phyloP scores from a whole-genome alignment of 2,888 invertebrate species.

The Tetranychus piercei region DNA sequence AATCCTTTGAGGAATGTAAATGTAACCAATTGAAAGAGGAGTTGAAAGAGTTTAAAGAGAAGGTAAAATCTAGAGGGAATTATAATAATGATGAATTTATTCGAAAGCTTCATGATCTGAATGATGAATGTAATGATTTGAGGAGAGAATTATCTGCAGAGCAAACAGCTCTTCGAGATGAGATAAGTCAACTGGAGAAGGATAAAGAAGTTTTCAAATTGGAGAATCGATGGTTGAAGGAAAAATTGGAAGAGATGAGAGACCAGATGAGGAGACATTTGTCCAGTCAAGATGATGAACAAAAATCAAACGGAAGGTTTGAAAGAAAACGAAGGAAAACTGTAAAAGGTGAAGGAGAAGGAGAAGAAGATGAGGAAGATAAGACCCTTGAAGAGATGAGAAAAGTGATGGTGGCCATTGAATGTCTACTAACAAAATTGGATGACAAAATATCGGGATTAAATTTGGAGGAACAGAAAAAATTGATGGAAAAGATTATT shows the following conservation, averaged over 20 bases:
- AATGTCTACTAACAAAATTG: neutral
- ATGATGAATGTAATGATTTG: constrained; percentile 6
- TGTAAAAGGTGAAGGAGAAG: neutral
- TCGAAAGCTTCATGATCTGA: neutral
- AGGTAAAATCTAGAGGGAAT: neutral
- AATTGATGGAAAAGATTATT: neutral
- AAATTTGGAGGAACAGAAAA: neutral
- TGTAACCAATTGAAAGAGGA: neutral
- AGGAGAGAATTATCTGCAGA: neutral
- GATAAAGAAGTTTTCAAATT: neutral
- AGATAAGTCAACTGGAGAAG: neutral
- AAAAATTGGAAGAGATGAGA: neutral
- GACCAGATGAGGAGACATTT: neutral
- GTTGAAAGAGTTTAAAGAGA: neutral
- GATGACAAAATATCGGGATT: neutral
- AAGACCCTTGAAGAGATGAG: neutral
- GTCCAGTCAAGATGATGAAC: neutral
- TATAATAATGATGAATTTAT: neutral
- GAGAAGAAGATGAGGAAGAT: neutral
- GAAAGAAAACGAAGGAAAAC: neutral
- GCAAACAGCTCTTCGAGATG: neutral
- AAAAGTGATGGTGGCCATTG: neutral
- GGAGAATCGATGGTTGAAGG: neutral
- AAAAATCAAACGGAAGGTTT: neutral
- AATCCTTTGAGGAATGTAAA: neutral